phyloP scores from a whole-genome alignment of 2,888 invertebrate species.

The Scaptodrosophila latifasciaeformis region DNA sequence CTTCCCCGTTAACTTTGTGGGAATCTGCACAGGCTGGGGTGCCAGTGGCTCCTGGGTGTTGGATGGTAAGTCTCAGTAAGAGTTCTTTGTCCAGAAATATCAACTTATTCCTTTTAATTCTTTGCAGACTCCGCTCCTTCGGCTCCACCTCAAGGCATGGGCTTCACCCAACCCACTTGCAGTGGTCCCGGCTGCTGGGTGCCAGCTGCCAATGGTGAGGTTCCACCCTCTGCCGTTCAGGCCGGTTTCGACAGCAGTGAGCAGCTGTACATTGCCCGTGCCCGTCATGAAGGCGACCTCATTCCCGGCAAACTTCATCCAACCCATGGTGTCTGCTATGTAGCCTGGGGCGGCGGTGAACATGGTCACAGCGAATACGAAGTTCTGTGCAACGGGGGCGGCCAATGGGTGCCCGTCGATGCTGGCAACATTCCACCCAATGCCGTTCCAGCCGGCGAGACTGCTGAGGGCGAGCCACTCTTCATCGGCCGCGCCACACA shows the following conservation, averaged over 20 bases:
- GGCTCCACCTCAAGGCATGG: slow-evolving; percentile 45
- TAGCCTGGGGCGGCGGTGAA: slow-evolving; percentile 86
- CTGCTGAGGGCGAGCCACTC: slow-evolving; percentile 86
- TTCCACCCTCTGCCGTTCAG: slow-evolving; percentile 83
- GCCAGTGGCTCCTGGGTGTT: slow-evolving; percentile 88
- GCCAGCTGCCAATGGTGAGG: slow-evolving; percentile 78
- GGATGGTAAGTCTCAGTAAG: slow-evolving; percentile 79
- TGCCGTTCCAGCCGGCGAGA: slow-evolving; percentile 83
- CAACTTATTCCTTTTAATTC: neutral
- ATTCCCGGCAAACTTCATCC: slow-evolving; percentile 85
- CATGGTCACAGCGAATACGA: slow-evolving; percentile 83
- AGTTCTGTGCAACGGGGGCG: slow-evolving; percentile 78
- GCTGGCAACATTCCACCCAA: slow-evolving; percentile 83
- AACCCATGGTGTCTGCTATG: slow-evolving; percentile 81
- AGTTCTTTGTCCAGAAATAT: neutral
- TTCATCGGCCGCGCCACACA: slow-evolving; percentile 86
- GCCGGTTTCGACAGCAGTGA: slow-evolving; percentile 80
- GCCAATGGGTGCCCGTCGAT: slow-evolving; percentile 81
- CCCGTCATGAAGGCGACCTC: slow-evolving; percentile 82
- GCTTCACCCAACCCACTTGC: slow-evolving; percentile 61
- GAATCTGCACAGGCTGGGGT: slow-evolving; percentile 92
- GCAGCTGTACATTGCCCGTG: slow-evolving; percentile 81
- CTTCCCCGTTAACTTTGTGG: slow-evolving; percentile 83
- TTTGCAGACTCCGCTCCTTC: slow-evolving; percentile 56
- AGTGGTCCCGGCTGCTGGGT: slow-evolving; percentile 78